Evolutionary conservation across 2,888 invertebrate species (phyloP), one percentile per base, ranked within the genome.

Genomic region (Calliopum simillimum): DNA sequence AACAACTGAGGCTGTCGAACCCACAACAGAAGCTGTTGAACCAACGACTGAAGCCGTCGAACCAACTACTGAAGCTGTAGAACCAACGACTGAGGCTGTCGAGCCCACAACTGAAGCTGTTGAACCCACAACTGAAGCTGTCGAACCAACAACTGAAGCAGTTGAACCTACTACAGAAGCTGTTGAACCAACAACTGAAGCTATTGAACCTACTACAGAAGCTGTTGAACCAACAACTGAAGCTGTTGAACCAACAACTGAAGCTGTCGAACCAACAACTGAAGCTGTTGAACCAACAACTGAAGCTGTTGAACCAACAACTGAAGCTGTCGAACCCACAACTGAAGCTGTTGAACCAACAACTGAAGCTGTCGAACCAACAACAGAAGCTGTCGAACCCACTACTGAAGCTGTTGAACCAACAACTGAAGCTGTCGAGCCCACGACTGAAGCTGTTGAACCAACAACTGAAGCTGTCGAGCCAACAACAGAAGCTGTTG

Each of bases 1-100:
- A 46, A 33, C 56, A 0, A 51, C 63, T 3, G 59, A 49, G 21
- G 64, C 59, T 53, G 63, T 59, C 47, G 47, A 43, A 41, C n/a
- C n/a, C n/a, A 64, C 65, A n/a, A 59, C 73, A 1, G 62, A 55
- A 14, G 46, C 72, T 3, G 65, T 11, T 11, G 43, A n/a, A 61
- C 51, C 66, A 56, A 67, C 71, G 5, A 67, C 72, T 13, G 62
- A 61, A 44, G 12, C 43, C 2, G 21, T 63, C 11, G 70, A 53
- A 47, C 58, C 64, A 12, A 70, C 70, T 1, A 62, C 63, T 4
- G 19, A 16, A 25, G 49, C 41, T n/a, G 3, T 41, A 13, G 25
- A 64, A 19, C 58, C 58, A 14, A 21, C 62, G 14, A 62, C 69
- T 3, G 68, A 53, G 19, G 5, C 21, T 33, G 25, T 16, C 64